Conservation (phyloP, 2,888 invertebrate species). For the Hemicrepidius hirtus region DNA sequence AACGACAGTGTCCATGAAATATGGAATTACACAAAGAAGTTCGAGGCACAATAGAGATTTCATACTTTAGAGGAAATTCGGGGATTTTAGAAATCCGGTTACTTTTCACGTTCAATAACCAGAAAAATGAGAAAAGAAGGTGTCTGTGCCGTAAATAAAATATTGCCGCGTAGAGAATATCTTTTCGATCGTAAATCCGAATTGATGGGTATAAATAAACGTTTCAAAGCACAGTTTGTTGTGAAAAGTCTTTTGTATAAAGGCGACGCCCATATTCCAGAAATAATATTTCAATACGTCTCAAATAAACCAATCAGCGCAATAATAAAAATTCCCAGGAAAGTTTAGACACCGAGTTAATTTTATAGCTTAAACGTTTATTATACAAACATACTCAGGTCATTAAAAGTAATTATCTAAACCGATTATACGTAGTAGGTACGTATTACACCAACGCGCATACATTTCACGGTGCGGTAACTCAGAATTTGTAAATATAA, state of each 20-base stretch:
- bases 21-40: slow-evolving; percentile 63
- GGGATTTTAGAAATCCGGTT: slow-evolving; percentile 64
- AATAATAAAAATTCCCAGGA: background rate
- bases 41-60: slow-evolving; percentile 62
- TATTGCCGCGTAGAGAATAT: slow-evolving; percentile 45
- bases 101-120: slow-evolving; percentile 64
- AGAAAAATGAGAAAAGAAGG: slow-evolving; percentile 62
- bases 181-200: slow-evolving; percentile 55
- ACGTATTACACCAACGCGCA: slow-evolving; percentile 8
- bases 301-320: background rate
- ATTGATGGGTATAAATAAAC: slow-evolving; percentile 58
- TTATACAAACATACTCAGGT: slow-evolving; percentile 8
- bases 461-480: slow-evolving; percentile 17
- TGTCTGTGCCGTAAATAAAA: slow-evolving; percentile 56
- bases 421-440: slow-evolving; percentile 7
- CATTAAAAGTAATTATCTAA: slow-evolving; percentile 14
- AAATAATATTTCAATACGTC: background rate
- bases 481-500: slow-evolving; percentile 11
- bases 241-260: slow-evolving; percentile 51
- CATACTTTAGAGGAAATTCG: slow-evolving; percentile 60
- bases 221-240: slow-evolving; percentile 50
- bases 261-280: background rate
- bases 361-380: slow-evolving; percentile 4
- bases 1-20: slow-evolving; percentile 60
- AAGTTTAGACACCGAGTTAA: background rate